phyloP scores from a whole-genome alignment of 2,888 invertebrate species.

The Drosophila borborema region DNA sequence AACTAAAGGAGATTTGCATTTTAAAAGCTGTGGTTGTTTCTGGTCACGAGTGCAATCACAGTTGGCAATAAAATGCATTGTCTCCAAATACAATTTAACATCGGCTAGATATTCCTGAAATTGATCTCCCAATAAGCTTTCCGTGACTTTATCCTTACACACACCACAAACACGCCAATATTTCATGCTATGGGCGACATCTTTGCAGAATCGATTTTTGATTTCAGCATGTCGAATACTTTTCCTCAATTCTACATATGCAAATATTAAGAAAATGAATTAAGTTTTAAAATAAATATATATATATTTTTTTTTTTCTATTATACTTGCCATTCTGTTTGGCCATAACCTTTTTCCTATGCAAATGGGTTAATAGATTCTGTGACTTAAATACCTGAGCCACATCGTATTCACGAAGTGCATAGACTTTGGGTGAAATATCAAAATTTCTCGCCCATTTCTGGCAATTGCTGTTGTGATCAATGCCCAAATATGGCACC shows the following conservation, averaged over 20 bases:
- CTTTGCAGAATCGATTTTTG: constrained; percentile 18
- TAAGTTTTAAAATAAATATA: background rate
- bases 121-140: background rate
- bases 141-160: background rate
- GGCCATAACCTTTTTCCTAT: background rate
- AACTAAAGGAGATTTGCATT: background rate
- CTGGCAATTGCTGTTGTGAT: background rate
- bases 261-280: background rate
- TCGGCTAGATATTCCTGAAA: background rate
- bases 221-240: accelerated
- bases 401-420: constrained; percentile 14
- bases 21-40: background rate
- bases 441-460: accelerated
- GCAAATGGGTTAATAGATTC: accelerated
- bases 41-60: constrained; percentile 16
- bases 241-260: background rate
- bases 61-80: background rate
- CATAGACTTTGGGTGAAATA: background rate
- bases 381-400: background rate
- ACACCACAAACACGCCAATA: constrained; percentile 8
- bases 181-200: constrained; percentile 24
- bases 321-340: constrained; percentile 9
- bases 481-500: constrained; percentile 32
- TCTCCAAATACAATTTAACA: constrained; percentile 2
- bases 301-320: background rate